phyloP scores from a whole-genome alignment of 2,113 vertebrate species.

The Myiagra hebetior region DNA sequence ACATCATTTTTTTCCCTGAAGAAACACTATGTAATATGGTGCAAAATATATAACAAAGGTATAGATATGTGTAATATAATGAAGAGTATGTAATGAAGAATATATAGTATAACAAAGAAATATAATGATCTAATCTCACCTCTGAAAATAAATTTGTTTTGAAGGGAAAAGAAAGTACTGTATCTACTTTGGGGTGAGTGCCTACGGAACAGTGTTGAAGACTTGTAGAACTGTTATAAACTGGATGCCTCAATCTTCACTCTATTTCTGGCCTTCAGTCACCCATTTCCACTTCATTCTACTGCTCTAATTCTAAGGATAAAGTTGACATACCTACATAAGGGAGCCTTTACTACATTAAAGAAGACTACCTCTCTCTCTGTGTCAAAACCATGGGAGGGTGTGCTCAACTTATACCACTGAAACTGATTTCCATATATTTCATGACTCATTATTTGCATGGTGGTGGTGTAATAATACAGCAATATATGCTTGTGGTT shows the following conservation, averaged over 20 bases:
- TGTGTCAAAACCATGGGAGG: neutral
- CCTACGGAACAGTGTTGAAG: neutral
- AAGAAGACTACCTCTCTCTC: neutral
- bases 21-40: neutral
- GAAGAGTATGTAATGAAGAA: neutral
- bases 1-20: neutral
- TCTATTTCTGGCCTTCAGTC: neutral
- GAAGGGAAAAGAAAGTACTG: neutral
- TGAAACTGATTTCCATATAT: neutral
- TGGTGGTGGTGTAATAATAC: neutral
- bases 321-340: neutral
- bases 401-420: neutral
- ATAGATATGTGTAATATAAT: neutral
- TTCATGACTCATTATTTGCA: neutral
- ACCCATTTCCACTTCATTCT: neutral
- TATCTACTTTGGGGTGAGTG: neutral
- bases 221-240: neutral
- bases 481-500: neutral
- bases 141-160: neutral
- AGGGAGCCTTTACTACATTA: neutral
- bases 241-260: fast-evolving
- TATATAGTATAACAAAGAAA: neutral
- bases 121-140: neutral
- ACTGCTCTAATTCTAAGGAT: neutral
- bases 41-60: neutral